Percentiles rank a stretch among this genome's conserved stretches.
Evolutionary conservation across 2,113 vertebrate species (phyloP).

Genomic region (Xiphias gladius): DNA sequence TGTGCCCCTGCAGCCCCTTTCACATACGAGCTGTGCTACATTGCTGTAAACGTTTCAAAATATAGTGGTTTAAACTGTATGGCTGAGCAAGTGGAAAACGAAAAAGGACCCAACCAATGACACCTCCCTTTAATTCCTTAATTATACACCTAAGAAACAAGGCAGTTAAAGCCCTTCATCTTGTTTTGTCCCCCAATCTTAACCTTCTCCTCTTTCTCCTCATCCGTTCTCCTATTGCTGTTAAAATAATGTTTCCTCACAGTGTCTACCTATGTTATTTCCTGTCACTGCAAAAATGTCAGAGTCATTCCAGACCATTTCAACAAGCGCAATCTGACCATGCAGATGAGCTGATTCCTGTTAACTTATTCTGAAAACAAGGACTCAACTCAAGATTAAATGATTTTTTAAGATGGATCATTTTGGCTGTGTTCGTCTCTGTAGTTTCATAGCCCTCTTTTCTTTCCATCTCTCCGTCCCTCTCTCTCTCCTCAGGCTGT

Average conservation of each 20-base stretch:
- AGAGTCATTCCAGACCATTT: neutral
- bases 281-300: neutral
- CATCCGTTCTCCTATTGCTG: constrained; percentile 13
- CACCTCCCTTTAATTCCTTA: neutral
- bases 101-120: neutral
- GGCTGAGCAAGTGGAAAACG: neutral
- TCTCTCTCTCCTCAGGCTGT: constrained; percentile 72
- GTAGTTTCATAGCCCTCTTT: constrained; percentile 44
- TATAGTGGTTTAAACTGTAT: neutral
- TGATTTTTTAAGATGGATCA: constrained; percentile 35
- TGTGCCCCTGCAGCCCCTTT: neutral
- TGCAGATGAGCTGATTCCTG: constrained; percentile 17
- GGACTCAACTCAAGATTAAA: constrained; percentile 13
- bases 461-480: constrained; percentile 39
- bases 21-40: neutral
- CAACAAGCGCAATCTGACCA: neutral
- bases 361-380: constrained; percentile 5
- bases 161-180: neutral
- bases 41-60: neutral
- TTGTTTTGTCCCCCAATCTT: neutral
- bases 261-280: neutral
- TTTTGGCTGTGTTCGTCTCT: constrained; percentile 39
- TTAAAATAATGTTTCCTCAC: neutral
- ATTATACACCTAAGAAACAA: neutral
- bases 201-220: neutral